Evolutionary conservation across 2,888 invertebrate genomes (phyloP), one percentile per base, ranked within the genome.

Genomic region (Lochmaea capreae): DNA sequence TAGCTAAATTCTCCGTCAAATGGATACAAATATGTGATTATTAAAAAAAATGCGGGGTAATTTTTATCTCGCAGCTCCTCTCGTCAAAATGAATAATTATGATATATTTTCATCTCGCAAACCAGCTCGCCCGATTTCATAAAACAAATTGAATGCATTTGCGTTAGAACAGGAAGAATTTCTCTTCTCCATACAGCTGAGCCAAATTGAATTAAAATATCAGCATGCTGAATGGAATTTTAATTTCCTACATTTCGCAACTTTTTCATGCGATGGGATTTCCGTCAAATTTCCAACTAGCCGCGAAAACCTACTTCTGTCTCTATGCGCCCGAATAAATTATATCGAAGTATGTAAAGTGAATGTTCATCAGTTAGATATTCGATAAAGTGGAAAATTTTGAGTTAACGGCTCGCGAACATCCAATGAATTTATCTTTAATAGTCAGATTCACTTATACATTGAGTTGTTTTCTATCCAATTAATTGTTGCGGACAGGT

Each of bases 61-160:
- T 79, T 79, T 78, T 79, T 78, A 78, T 76, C 73, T 73, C 59
- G 75, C 63, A 75, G 71, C 79, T 65, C 43, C 68, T 73, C 73
- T 71, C 72, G 66, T 77, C 77, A 77, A 78, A 78, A 79, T 80
- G 79, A 79, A 74, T 74, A 59, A 74, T 74, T 75, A 80, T 78
- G 78, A 80, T 78, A 78, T 77, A 80, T 80, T 77, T 76, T 77
- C 77, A 65, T 71, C 76, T 73, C 74, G 66, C 73, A 69, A 63
- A 43, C 43, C 18, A 78, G 76, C 77, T 75, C 71, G 74, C 68
- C 75, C 59, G 77, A 76, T 80, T 79, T 78, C 77, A 78, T 73
- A 78, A 78, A 79, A 79, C 78, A 80, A 80, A 80, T 80, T 80
- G 80, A 78, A 79, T 77, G 78, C 80, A 76, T 79, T 80, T 77